phyloP scores from a whole-genome alignment of 2,113 vertebrate species.

The Pteruthius melanotis region DNA sequence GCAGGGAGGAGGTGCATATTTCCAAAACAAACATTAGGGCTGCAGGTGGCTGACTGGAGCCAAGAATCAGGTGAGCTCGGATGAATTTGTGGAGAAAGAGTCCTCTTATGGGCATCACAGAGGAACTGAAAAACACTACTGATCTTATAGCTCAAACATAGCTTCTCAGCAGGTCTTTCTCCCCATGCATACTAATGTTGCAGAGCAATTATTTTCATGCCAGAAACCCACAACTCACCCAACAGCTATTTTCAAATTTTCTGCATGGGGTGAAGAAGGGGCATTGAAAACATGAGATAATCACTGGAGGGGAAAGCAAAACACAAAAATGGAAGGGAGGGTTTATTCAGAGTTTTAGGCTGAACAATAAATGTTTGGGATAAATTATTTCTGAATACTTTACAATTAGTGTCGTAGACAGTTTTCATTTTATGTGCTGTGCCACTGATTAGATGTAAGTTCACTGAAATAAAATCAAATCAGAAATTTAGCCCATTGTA shows the following conservation, averaged over 20 bases:
- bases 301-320: neutral
- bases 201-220: neutral
- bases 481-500: neutral
- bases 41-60: neutral
- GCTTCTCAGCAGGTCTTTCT: neutral
- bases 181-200: neutral
- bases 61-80: neutral
- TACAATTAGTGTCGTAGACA: neutral
- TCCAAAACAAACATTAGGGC: neutral
- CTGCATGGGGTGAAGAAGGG: neutral
- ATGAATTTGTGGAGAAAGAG: neutral
- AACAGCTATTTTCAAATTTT: neutral
- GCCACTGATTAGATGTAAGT: neutral
- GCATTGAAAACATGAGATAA: neutral
- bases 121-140: neutral
- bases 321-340: neutral
- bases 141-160: neutral
- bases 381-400: neutral
- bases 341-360: neutral
- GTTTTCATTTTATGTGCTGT: neutral
- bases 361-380: neutral
- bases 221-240: neutral
- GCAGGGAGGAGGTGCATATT: rapidly evolving
- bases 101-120: neutral
- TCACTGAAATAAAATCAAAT: neutral